Conservation (phyloP, 2,113 vertebrate genomes). For the Tylochromis polylepis region DNA sequence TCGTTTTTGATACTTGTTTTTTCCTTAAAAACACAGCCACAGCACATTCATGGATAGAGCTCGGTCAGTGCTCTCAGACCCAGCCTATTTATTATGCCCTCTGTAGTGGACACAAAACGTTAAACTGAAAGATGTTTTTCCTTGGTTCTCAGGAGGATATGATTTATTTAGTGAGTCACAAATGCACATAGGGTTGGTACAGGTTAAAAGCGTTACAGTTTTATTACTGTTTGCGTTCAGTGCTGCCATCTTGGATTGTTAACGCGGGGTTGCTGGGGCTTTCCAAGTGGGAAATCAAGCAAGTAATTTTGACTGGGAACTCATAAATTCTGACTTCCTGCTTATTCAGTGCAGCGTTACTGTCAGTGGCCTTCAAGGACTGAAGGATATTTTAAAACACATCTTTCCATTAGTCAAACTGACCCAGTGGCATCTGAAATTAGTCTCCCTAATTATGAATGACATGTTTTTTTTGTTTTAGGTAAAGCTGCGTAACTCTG, state of each 20-base stretch:
- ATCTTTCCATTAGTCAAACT: not conserved
- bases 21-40: not conserved
- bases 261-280: not conserved
- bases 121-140: not conserved
- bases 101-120: not conserved
- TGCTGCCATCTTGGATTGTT: not conserved
- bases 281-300: not conserved
- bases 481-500: not conserved
- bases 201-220: not conserved
- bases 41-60: not conserved
- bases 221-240: not conserved
- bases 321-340: not conserved
- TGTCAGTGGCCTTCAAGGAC: not conserved
- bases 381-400: not conserved
- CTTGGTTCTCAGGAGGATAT: not conserved
- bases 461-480: not conserved
- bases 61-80: not conserved
- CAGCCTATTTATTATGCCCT: not conserved
- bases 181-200: not conserved
- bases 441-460: not conserved
- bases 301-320: not conserved
- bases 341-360: not conserved
- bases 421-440: not conserved
- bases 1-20: not conserved
- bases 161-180: not conserved